Base-by-base conservation (phyloP, 37 sponge, comb jelly and placozoan genomes). In the Theonella swinhoei region DNA sequence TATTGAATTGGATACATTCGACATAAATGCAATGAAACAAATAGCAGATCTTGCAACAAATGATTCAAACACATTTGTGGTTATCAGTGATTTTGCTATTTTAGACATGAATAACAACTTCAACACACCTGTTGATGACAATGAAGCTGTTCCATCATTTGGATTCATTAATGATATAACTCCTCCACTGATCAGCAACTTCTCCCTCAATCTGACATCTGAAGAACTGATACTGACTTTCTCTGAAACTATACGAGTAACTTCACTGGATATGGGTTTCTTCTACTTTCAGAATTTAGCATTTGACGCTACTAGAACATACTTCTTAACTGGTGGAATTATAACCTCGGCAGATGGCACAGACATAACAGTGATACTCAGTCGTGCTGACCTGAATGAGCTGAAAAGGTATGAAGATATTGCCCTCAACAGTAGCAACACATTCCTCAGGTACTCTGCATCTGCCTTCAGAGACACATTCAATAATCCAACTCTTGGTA, bases 201-300 rank as follows among this genome's bases (percentile, higher is more conserved):
- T 94, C 33, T 75, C 85, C 22, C 72, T 93, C 4, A 62, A 91
- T 40, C 80, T 93, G 29, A 89, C 86, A 22, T 64, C 85, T 31
- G 84, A 91, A 43, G 60, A 68, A 25, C 70, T 96, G 34, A 64
- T 78, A 9, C 84, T 96, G 0, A 75, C 81, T 9, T 96, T 96
- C 85, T 83, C 88, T 77, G 97, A 96, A 66, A 91, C 97, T 30
- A 82, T 96, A 36, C 75, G 79, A 32, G 74, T 66, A 62, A 66
- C 83, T 5, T 78, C 95, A 39, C 64, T 94, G 42, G 89, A 93
- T 26, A 34, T 94, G 34, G 22, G 72, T 8, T 79, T 77, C 24
- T 67, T 94, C 17, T 42, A 42, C 17, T 24, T 94, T 26, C 92
- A 91, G 68, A 79, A 74, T 47, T 36, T 19, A 0, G n/a, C 62